Evolutionary conservation across 2,888 invertebrate species (phyloP), one percentile per base, ranked within the genome.

Genomic region (Dolichopus griseipennis): DNA sequence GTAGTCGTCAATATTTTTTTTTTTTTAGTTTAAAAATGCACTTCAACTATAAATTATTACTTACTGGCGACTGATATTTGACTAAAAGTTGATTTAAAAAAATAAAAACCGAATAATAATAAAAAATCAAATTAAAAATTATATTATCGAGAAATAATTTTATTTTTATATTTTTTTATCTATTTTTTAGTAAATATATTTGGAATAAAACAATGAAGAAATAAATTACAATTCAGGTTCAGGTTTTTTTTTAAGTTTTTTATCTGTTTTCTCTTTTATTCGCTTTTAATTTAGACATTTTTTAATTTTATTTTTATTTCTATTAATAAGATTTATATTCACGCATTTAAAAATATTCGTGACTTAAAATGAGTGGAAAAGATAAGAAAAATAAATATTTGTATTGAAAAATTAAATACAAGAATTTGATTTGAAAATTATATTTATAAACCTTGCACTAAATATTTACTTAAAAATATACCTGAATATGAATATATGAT

Each of bases 281-380:
- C 41, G 41, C 9, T 41, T 12, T 41, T 41, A 41, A 41, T 27
- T 27, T 27, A 41, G 41, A 9, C 41, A 41, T 12, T 27, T 52
- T 52, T 52, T n/a, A 18, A 18, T 52, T 52, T 52, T 52, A 18
- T 18, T 52, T 52, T 18, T n/a, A 52, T 18, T 43, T 18, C 52
- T 52, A 9, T 52, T 52, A 52, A 52, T 18, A 52, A 52, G 52
- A 52, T 52, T 52, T 52, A 52, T 52, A 52, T 52, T 52, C 52
- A 52, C 52, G 52, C 52, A 52, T 52, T 52, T 52, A 18, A 52
- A n/a, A n/a, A 52, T n/a, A 52, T 52, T 52, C 52, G 52, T 52
- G 52, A 52, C 52, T 52, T 52, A 52, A 52, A 52, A 52, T 52
- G 15, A 52, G 37, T 52, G 9, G 41, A 52, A 12, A 52, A 1